These are phyloP conservation scores for Oligia latruncula DNA, from an alignment of 2,888 invertebrate species.

Conservation along the genomic window DNA sequence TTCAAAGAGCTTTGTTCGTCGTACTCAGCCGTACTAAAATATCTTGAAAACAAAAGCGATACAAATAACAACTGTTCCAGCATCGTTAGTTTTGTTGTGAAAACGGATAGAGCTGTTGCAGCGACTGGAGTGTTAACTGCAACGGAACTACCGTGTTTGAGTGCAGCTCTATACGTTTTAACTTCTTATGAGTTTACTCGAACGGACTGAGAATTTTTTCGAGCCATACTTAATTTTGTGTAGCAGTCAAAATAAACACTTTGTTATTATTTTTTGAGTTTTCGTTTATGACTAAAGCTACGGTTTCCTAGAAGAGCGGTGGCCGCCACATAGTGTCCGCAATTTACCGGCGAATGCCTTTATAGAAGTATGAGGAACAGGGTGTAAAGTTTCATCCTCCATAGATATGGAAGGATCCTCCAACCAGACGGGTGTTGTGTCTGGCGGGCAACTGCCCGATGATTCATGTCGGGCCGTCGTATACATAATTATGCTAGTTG, in stretches of 20 bases:
- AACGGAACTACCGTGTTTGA: slow-evolving; percentile 13
- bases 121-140: slow-evolving; percentile 41
- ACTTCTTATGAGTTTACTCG: slow-evolving; percentile 1
- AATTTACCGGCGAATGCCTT: background rate
- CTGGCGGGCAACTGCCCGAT: too few relatives aligned
- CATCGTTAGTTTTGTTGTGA: slow-evolving; percentile 35
- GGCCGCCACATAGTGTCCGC: background rate
- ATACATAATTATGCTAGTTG: too few relatives aligned
- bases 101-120: slow-evolving; percentile 30
- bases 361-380: too few relatives aligned
- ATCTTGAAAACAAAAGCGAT: slow-evolving; percentile 41
- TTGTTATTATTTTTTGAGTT: background rate
- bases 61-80: slow-evolving; percentile 28
- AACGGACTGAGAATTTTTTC: slow-evolving; percentile 2
- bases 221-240: slow-evolving; percentile 5
- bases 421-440: too few relatives aligned
- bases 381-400: too few relatives aligned
- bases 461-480: too few relatives aligned
- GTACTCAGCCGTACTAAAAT: slow-evolving; percentile 23
- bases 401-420: too few relatives aligned
- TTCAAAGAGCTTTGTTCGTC: slow-evolving; percentile 6
- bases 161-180: slow-evolving; percentile 3
- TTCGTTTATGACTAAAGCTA: background rate
- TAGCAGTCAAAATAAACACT: background rate
- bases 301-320: background rate